These are phyloP conservation scores for Sapayoa aenigma DNA, from an alignment of 2,113 vertebrate genomes.

Conservation along the genomic window DNA sequence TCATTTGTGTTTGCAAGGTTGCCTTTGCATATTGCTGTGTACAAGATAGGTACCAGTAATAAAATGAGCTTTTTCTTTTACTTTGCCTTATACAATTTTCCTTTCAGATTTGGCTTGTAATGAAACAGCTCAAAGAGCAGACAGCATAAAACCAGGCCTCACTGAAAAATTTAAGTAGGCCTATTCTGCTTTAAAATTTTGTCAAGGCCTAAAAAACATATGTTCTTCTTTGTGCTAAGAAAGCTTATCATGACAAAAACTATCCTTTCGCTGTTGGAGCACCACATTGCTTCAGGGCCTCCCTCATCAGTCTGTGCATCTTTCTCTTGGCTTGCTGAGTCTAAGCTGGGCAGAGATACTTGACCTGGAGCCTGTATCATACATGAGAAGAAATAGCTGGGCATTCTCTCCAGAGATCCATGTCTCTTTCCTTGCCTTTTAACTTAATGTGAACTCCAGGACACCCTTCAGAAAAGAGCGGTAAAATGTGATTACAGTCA, in stretches of 20 bases:
- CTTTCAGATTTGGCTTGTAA: background rate
- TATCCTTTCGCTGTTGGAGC: background rate
- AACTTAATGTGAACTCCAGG: background rate
- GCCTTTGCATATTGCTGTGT: background rate
- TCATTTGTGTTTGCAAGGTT: background rate
- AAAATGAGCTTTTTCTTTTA: background rate
- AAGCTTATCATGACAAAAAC: rapidly evolving
- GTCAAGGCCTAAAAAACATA: background rate
- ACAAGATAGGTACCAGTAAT: background rate
- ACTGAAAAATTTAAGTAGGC: background rate
- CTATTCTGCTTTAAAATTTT: background rate
- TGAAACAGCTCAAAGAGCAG: background rate
- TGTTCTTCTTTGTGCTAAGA: background rate
- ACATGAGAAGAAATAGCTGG: background rate
- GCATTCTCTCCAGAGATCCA: background rate
- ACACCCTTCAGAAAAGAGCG: background rate
- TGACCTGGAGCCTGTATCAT: background rate
- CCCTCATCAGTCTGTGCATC: too few relatives aligned
- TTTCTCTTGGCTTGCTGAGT: background rate
- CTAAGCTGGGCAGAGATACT: background rate
- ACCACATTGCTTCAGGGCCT: background rate
- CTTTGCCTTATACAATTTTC: background rate
- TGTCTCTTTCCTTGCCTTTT: background rate
- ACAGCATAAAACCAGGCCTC: background rate
- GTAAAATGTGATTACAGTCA: background rate